phyloP scores from a whole-genome alignment of 2,888 invertebrate genomes.

The Drosophila rellima region DNA sequence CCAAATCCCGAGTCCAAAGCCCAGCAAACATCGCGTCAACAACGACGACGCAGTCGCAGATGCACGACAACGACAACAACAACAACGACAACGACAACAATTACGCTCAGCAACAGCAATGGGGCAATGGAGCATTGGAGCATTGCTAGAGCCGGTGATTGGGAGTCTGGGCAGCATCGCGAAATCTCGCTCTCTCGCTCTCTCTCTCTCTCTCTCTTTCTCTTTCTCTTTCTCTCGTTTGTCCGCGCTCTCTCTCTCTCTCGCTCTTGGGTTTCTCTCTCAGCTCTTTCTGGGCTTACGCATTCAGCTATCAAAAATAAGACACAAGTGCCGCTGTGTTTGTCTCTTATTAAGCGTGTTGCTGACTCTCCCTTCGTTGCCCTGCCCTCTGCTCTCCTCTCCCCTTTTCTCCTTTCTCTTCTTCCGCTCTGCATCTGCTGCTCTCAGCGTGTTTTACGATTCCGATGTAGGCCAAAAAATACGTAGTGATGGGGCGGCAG shows the following conservation, averaged over 20 bases:
- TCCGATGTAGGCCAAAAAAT: slow-evolving; percentile 53
- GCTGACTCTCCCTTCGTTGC: slow-evolving; percentile 30
- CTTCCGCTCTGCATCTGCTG: neutral
- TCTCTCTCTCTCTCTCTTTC: neutral
- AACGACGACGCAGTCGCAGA: slow-evolving; percentile 24
- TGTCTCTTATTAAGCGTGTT: slow-evolving; percentile 47
- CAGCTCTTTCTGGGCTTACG: no score
- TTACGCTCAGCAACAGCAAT: slow-evolving; percentile 40
- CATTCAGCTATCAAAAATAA: slow-evolving; percentile 36
- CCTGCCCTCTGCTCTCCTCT: neutral
- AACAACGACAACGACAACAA: slow-evolving; percentile 29
- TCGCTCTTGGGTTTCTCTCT: slow-evolving; percentile 5
- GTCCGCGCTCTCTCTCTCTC: slow-evolving; percentile 5
- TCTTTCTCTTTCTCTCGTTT: slow-evolving; percentile 3
- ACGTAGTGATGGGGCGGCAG: slow-evolving; percentile 29
- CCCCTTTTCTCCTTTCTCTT: neutral
- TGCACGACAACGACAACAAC: slow-evolving; percentile 13
- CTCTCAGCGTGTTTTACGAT: slow-evolving; percentile 18
- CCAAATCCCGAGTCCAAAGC: slow-evolving; percentile 33
- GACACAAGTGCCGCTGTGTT: slow-evolving; percentile 6
- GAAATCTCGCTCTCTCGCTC: neutral
- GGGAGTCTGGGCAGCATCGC: slow-evolving; percentile 34
- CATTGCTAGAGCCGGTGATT: slow-evolving; percentile 37
- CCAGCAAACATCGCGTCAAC: slow-evolving; percentile 21
- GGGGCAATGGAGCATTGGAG: slow-evolving; percentile 47